Evolutionary conservation across 1,140 invertebrate species (phyloP), one percentile per base, ranked within the genome.

Genomic region (Calycopis cecrops): DNA sequence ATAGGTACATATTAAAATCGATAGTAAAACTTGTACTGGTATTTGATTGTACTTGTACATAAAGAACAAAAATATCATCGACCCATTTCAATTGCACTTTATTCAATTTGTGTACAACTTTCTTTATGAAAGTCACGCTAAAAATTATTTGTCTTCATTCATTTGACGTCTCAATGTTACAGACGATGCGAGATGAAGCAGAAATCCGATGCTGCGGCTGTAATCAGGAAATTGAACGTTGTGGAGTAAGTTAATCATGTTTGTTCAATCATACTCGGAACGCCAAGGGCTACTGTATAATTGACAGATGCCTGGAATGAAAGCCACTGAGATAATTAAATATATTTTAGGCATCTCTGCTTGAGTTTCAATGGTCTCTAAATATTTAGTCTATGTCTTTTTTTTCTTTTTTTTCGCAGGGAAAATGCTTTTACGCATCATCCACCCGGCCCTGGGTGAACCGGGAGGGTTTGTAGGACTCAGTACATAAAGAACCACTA

Each of bases 141-240:
- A 56, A 61, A 71, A 67, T 55, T 75, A 85, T 85, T 81, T 76
- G 73, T 86, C 82, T 86, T 86, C 77, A 86, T 84, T 84, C 55
- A 48, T 60, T 60, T 79, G 82, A 85, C 82, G 69, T 80, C 79
- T 83, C 75, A 85, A 83, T 83, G 65, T 65, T 73, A 28, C 6
- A 67, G 64, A 64, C 48, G 65, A 55, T 67, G 62, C 59, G 62
- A 61, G 65, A 65, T 47, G 52, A 52, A 66, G 61, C 65, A 67
- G 65, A 75, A 78, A 76, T 79, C 71, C 71, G 69, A 80, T 69
- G 57, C 55, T 48, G 40, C 14, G 12, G 6, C 6, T 60, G 60
- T 55, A 48, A 57, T 62, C 44, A 57, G 38, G 48, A 61, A 47
- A 11, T 18, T 34, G 28, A 51, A 28, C 0, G 17, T 7, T 11